Evolutionary conservation across 2,888 invertebrate genomes (phyloP).

Genomic region (Drosophila formosana): DNA sequence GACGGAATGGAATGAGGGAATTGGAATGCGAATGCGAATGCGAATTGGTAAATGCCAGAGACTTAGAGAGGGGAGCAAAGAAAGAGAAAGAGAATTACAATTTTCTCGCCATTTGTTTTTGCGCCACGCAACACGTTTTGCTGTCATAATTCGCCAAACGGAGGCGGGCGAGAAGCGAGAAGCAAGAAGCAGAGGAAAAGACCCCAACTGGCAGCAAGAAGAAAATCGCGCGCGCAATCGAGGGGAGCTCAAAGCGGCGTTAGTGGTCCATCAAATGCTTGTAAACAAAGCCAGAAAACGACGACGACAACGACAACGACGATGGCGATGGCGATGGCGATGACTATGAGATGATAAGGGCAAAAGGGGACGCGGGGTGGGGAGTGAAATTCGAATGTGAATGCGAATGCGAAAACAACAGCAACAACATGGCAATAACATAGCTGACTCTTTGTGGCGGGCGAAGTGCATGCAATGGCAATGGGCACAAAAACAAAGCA

Average conservation of each 20-base stretch:
- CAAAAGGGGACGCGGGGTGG: slow-evolving; percentile 3
- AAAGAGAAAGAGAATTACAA: slow-evolving; percentile 73
- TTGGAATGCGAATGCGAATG: background rate
- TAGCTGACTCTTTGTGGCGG: slow-evolving; percentile 63
- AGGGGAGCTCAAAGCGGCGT: slow-evolving; percentile 63
- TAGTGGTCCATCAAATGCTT: slow-evolving; percentile 81
- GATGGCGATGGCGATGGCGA: slow-evolving; percentile 21
- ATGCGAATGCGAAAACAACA: slow-evolving; percentile 25
- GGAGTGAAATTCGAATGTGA: slow-evolving; percentile 2
- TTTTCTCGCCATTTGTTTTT: slow-evolving; percentile 78
- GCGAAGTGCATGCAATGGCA: slow-evolving; percentile 77
- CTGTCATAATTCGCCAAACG: slow-evolving; percentile 63
- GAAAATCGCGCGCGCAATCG: slow-evolving; percentile 18
- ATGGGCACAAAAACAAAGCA: slow-evolving; percentile 73
- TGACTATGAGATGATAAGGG: slow-evolving; percentile 22
- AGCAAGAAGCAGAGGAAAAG: slow-evolving; percentile 11
- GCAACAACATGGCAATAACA: slow-evolving; percentile 50
- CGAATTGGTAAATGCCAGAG: slow-evolving; percentile 20
- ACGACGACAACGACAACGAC: slow-evolving; percentile 49
- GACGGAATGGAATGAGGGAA: slow-evolving; percentile 6
- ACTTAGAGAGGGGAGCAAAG: slow-evolving; percentile 28
- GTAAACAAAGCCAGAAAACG: slow-evolving; percentile 78
- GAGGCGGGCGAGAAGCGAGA: slow-evolving; percentile 6
- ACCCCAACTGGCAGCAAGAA: slow-evolving; percentile 29
- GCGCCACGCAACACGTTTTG: slow-evolving; percentile 62